Conservation (phyloP, 1,140 invertebrate genomes). For the Brachionus rotundiformis region DNA sequence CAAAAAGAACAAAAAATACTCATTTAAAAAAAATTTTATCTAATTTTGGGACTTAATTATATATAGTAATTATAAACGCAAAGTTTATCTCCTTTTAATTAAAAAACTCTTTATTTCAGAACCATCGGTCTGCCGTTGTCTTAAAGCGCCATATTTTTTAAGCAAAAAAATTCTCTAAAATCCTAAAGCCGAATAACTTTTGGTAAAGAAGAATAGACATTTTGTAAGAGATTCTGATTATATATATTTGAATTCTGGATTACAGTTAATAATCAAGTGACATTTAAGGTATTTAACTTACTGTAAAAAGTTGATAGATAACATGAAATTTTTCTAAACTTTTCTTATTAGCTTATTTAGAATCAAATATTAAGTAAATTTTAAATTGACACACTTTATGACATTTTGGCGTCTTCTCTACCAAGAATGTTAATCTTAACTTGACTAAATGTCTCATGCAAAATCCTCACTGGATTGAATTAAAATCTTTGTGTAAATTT, state of each 20-base stretch:
- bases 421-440: neutral
- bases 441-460: neutral
- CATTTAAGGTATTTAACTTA: neutral
- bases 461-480: neutral
- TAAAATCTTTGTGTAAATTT: neutral
- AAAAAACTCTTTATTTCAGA: too few relatives aligned
- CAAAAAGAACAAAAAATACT: too few relatives aligned
- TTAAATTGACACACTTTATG: neutral
- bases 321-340: neutral
- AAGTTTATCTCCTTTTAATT: too few relatives aligned
- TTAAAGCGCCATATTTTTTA: neutral
- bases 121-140: too few relatives aligned
- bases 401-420: neutral
- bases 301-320: neutral
- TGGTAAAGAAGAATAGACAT: neutral
- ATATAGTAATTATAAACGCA: too few relatives aligned
- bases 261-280: neutral
- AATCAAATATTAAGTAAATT: slow-evolving; percentile 17
- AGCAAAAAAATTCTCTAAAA: too few relatives aligned
- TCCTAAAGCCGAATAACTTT: neutral
- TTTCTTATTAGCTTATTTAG: neutral
- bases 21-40: too few relatives aligned
- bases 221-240: neutral
- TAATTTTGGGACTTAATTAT: too few relatives aligned
- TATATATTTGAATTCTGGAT: neutral